Conservation (phyloP, 1,140 invertebrate species). For the Akabosia matsudoensis region DNA sequence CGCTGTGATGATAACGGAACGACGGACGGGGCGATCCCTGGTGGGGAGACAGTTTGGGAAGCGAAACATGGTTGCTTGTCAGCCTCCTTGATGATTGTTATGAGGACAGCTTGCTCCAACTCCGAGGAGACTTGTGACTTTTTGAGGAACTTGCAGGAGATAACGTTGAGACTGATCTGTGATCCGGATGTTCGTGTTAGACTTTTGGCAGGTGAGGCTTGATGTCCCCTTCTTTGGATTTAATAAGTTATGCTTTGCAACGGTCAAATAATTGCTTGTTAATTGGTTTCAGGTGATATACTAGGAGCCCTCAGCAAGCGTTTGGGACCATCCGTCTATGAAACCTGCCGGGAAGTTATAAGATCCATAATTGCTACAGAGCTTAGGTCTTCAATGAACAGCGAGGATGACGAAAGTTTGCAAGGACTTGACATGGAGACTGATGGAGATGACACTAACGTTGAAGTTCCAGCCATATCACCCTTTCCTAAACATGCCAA, state of each 20-base stretch:
- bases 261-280: neutral
- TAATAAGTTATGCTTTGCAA: neutral
- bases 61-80: conserved; percentile 15
- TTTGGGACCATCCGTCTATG: conserved; percentile 52
- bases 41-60: neutral
- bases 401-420: neutral
- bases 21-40: neutral
- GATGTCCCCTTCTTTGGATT: neutral
- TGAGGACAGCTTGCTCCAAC: neutral
- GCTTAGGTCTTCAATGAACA: neutral
- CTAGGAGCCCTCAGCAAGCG: conserved; percentile 5
- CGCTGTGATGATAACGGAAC: neutral
- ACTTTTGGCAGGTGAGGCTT: conserved; percentile 10
- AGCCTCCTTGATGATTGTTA: neutral
- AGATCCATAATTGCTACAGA: conserved; percentile 29
- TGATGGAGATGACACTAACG: neutral
- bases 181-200: conserved; percentile 21
- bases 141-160: neutral
- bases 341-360: conserved; percentile 49
- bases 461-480: neutral
- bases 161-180: conserved; percentile 10
- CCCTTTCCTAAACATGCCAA: conserved; percentile 22
- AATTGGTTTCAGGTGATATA: neutral
- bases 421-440: neutral
- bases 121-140: neutral